Conservation (phyloP, 2,888 invertebrate species). For the Epinotia demarniana region DNA sequence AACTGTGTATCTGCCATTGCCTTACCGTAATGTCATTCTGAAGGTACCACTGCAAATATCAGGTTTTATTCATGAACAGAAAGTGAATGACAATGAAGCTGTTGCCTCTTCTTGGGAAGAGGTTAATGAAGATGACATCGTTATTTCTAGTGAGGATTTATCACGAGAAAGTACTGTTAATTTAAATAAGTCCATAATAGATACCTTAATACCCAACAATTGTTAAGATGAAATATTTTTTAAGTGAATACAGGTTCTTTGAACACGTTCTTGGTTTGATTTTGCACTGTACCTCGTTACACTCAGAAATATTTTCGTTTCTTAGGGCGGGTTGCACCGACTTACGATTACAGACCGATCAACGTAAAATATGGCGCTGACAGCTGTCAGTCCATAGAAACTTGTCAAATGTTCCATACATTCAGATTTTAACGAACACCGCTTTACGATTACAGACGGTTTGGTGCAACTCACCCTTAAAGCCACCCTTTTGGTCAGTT, state of each 20-base stretch:
- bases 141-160: neutral
- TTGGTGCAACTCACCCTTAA: too few species aligned
- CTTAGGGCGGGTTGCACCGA: too few species aligned
- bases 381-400: too few species aligned
- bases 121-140: conserved; percentile 38
- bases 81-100: conserved; percentile 1
- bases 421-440: too few species aligned
- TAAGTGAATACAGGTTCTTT: neutral
- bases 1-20: conserved; percentile 38
- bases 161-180: neutral
- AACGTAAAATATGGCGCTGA: too few species aligned
- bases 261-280: neutral
- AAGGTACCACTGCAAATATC: conserved; percentile 47
- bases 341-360: too few species aligned
- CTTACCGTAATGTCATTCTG: conserved; percentile 38
- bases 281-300: neutral
- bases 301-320: neutral
- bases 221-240: neutral
- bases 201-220: neutral
- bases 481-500: too few species aligned
- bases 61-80: conserved; percentile 21
- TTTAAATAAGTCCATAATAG: neutral
- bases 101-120: conserved; percentile 45
- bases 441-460: too few species aligned
- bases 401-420: too few species aligned